Conservation (phyloP, 2,888 invertebrate species). For the Sesia apiformis region DNA sequence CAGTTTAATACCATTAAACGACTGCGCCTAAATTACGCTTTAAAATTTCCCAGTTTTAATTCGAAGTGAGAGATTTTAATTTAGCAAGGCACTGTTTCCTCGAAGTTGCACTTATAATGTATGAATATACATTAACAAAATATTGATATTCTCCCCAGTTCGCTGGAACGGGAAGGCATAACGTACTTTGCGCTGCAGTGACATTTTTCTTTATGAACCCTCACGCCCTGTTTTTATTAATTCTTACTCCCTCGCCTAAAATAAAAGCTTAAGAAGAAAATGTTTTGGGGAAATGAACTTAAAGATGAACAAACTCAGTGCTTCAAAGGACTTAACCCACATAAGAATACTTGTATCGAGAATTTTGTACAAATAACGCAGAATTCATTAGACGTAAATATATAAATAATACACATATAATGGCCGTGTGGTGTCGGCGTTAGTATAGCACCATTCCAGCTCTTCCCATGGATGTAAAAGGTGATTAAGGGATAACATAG, state of each 20-base stretch:
- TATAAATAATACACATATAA: too few species aligned
- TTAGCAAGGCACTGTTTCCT: constrained; percentile 53
- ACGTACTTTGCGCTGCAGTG: constrained; percentile 49
- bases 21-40: constrained; percentile 53
- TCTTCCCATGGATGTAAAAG: too few species aligned
- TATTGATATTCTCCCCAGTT: constrained; percentile 29
- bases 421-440: too few species aligned
- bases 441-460: too few species aligned
- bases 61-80: constrained; percentile 56
- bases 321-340: too few species aligned
- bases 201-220: constrained; percentile 63
- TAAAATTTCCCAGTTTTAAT: constrained; percentile 58
- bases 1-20: constrained; percentile 60
- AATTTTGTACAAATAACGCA: neutral
- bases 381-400: neutral
- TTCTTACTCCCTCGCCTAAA: constrained; percentile 36
- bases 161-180: constrained; percentile 37
- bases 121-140: constrained; percentile 50
- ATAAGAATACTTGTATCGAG: neutral
- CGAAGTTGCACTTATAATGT: constrained; percentile 48
- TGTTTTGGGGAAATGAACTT: constrained; percentile 18
- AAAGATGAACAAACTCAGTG: too few species aligned
- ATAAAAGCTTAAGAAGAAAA: constrained; percentile 39
- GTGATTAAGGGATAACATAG: too few species aligned
- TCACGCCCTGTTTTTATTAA: constrained; percentile 55